Percentiles rank a stretch among this genome's conserved stretches.
These are phyloP conservation scores for Catajapyx aquilonaris DNA, from an alignment of 1,140 invertebrate species.

Conservation along the genomic window DNA sequence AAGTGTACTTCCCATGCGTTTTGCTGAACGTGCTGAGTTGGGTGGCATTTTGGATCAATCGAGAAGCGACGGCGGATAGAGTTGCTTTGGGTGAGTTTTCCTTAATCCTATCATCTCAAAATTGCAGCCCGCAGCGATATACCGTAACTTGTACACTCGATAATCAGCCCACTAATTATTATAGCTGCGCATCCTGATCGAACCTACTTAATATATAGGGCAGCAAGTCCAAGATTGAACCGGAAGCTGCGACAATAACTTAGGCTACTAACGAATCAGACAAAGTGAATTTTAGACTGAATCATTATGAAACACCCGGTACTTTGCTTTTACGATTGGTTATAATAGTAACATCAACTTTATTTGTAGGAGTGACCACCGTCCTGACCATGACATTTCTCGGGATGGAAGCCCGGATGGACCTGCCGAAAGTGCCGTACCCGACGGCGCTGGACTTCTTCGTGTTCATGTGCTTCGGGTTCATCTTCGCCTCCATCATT, in stretches of 20 bases:
- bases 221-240: too few relatives aligned
- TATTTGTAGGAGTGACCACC: conserved; percentile 49
- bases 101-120: too few relatives aligned
- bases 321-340: neutral
- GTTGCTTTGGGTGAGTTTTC: conserved; percentile 65
- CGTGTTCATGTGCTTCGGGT: conserved; percentile 65
- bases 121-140: too few relatives aligned
- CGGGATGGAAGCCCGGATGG: conserved; percentile 60
- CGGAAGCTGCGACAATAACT: neutral
- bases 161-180: too few relatives aligned
- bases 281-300: neutral
- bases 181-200: too few relatives aligned
- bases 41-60: conserved; percentile 79
- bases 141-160: too few relatives aligned
- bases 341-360: too few relatives aligned
- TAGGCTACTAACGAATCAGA: neutral
- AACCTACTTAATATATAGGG: too few relatives aligned
- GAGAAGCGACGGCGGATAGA: conserved; percentile 69
- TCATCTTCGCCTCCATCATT: conserved; percentile 70
- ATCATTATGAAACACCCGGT: neutral
- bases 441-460: conserved; percentile 72
- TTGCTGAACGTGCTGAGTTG: conserved; percentile 68
- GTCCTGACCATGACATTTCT: conserved; percentile 76
- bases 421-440: conserved; percentile 69
- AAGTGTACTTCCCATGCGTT: conserved; percentile 71